These are phyloP conservation scores for Varecia variegata DNA, from an alignment of 2,797 vertebrate species.

Conservation along the genomic window DNA sequence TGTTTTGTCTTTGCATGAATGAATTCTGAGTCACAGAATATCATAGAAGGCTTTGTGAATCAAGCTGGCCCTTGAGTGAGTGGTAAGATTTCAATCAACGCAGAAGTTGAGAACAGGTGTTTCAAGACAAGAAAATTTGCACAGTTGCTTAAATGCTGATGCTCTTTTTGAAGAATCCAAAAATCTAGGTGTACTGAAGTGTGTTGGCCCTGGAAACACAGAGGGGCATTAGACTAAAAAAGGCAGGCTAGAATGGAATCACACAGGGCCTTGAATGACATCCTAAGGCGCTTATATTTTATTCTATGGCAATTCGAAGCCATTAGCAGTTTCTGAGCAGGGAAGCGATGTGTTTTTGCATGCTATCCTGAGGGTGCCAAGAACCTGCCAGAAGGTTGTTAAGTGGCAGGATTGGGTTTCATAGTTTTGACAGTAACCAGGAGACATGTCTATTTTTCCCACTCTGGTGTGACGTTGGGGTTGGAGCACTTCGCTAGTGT, in stretches of 20 bases:
- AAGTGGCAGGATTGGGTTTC: slow-evolving; percentile 60
- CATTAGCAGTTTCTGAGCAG: slow-evolving; percentile 65
- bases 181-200: not conserved
- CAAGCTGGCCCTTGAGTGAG: not conserved
- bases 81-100: not conserved
- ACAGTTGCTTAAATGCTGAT: not conserved
- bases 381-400: slow-evolving; percentile 71
- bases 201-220: not conserved
- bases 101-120: not conserved
- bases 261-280: not conserved
- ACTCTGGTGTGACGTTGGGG: slow-evolving; percentile 24
- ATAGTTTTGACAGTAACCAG: slow-evolving; percentile 76
- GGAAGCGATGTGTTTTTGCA: slow-evolving; percentile 57
- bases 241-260: not conserved
- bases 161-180: not conserved
- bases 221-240: not conserved
- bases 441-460: slow-evolving; percentile 72
- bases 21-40: not conserved
- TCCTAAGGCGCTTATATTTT: not conserved
- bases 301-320: slow-evolving; percentile 43
- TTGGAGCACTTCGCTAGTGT: slow-evolving; percentile 15
- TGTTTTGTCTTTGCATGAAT: not conserved
- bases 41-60: not conserved
- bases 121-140: not conserved
- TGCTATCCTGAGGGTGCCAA: slow-evolving; percentile 59